phyloP scores from a whole-genome alignment of 1,140 invertebrate genomes.

The Euura lappo region DNA sequence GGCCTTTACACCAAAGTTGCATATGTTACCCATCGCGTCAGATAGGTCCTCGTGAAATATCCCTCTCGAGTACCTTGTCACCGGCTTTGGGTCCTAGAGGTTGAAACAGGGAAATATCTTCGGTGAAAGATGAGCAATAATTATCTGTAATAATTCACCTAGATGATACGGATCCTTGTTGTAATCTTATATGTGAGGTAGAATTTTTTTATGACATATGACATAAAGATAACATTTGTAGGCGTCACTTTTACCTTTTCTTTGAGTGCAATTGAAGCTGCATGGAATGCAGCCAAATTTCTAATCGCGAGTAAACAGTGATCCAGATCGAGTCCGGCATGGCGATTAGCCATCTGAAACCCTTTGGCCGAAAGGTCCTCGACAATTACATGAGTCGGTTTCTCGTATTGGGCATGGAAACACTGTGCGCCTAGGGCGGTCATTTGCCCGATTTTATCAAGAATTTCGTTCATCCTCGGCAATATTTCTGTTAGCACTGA shows the following conservation, averaged over 20 bases:
- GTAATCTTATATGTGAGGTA: too few species aligned
- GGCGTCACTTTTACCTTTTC: slow-evolving; percentile 37
- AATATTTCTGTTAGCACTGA: slow-evolving; percentile 2
- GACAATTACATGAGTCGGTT: slow-evolving; percentile 46
- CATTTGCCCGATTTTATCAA: background rate
- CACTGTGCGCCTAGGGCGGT: slow-evolving; percentile 27
- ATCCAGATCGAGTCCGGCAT: slow-evolving; percentile 53
- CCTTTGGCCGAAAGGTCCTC: slow-evolving; percentile 54
- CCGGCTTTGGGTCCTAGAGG: background rate
- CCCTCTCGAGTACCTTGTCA: slow-evolving; percentile 44
- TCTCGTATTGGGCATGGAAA: slow-evolving; percentile 28
- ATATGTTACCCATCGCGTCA: slow-evolving; percentile 41
- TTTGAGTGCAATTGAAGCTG: slow-evolving; percentile 52
- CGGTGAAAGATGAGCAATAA: background rate
- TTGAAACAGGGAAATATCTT: too few species aligned
- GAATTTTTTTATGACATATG: too few species aligned
- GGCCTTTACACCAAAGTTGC: slow-evolving; percentile 22
- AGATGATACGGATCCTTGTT: too few species aligned
- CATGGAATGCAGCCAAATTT: slow-evolving; percentile 62
- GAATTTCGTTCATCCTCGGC: background rate
- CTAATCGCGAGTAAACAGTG: slow-evolving; percentile 52
- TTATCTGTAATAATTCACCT: too few species aligned
- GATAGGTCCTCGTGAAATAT: slow-evolving; percentile 41
- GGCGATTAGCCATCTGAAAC: slow-evolving; percentile 55
- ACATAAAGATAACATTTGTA: background rate